Evolutionary conservation across 1,140 invertebrate species (phyloP), one percentile per base, ranked within the genome.

Genomic region (Ostrea edulis): DNA sequence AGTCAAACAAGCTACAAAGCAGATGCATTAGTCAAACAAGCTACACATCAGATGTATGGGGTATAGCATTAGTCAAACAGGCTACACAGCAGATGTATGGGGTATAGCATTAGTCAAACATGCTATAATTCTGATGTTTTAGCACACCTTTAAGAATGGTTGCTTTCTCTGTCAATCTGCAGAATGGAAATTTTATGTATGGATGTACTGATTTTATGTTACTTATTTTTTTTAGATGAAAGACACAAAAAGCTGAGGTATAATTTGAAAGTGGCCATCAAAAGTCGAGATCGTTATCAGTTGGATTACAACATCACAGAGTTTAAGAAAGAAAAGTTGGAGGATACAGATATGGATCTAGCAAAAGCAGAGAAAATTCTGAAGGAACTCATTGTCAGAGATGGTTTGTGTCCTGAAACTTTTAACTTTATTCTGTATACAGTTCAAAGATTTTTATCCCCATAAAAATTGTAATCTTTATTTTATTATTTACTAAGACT

Each of bases 221-320:
- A 44, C 35, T 44, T 44, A 44, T 44, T 44, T 44, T 44, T n/a
- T 84, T 25, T 88, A 94, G 93, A 93, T 20, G 44, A 91, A 68
- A 89, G 89, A 44, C 90, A 94, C 82, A 92, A 91, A 83, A 91
- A 90, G 53, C 89, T 94, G n/a, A 89, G 93, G 25, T 93, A 92
- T 84, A 93, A 93, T 62, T 86, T 94, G 85, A 94, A 94, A 88
- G 92, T 93, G n/a, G 93, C 93, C 17, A 93, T 94, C 85, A 94
- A 94, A 86, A 89, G 92, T 55, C 86, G 91, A 17, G 92, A 94
- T 71, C 89, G 89, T 29, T 92, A 89, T 77, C 87, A 93, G 82
- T 91, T 94, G 53, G 88, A 93, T 77, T 91, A 91, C 81, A 92
- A 91, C 35, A 91, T 94, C 52, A 92, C 84, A 52, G 93, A 94